Evolutionary conservation across 2,888 invertebrate genomes (phyloP), one percentile per base, ranked within the genome.

Genomic region (Drosophila recens): DNA sequence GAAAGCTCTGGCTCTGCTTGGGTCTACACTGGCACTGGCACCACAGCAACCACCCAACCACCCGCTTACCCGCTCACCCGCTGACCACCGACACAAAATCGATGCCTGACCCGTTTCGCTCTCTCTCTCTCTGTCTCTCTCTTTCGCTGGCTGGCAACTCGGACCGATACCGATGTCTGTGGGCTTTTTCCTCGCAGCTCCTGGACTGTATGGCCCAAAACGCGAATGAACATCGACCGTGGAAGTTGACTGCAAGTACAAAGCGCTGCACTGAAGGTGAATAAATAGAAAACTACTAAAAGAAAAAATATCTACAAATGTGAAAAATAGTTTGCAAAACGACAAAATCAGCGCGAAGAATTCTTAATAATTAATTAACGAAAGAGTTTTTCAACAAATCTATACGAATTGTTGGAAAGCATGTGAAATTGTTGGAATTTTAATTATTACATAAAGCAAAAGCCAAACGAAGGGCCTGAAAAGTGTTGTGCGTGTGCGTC

Each of bases 171-270:
- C 30, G 51, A 33, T n/a, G 38, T 54, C 64, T 73, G 65, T 59
- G 75, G 63, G 89, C 89, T 90, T 91, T 88, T 90, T 89, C 81
- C 79, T 87, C 79, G 88, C 87, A 81, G 83, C 88, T 88, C 82
- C 84, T 88, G 82, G 76, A 72, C 76, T 89, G 80, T 83, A 78
- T 77, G 75, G 81, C 75, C 89, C 90, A 91, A 91, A 91, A 90
- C 91, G 91, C 91, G 91, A 90, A 90, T 91, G 91, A 91, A 91
- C 91, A 91, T 91, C 91, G 91, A 90, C 91, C 91, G 91, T 91
- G 91, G 90, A 90, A 91, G 91, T 91, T 91, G 91, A 85, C 86
- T 90, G 82, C 89, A 83, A 86, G 70, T 86, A 82, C 81, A 71
- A 81, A 84, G 80, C 90, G 87, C 91, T 87, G 90, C 86, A 84